Base-by-base conservation (phyloP, 2,113 vertebrate genomes). In the Dasypus novemcinctus region DNA sequence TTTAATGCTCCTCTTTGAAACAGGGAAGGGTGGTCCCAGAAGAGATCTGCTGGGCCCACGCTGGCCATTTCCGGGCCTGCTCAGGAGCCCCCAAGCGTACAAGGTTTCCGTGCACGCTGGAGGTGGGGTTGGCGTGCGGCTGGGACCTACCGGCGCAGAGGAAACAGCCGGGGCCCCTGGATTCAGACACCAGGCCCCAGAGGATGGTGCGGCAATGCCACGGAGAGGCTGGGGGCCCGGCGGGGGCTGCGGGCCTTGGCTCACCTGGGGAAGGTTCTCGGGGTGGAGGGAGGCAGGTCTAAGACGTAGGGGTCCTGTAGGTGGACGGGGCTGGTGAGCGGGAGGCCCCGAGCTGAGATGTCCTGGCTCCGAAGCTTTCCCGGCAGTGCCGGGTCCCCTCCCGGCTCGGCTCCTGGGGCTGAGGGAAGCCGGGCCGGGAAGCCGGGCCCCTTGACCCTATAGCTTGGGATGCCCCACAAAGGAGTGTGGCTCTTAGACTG, bases 401-500 rank as follows among this genome's bases (percentile, higher is more conserved):
- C 27, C 5, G n/a, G 49, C 74, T 68, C 5, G n/a, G 49, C 74
- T 68, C 29, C 75, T 57, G n/a, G 38, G 74, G n/a, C 25, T 15
- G 7, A 87, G n/a, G 25, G 29, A 81, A 64, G 74, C 10, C 41
- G 59, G 29, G 7, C 10, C 27, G n/a, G 82, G 57, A 79, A 82
- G 4, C 1, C 29, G 33, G 66, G 18, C 17, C 14, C 59, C 43
- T 2, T 18, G 31, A 66, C 11, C 13, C 20, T 11, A 21, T 1
- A 25, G 6, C 41, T 2, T 25, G 82, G 68, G 72, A 64, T 21
- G 33, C 64, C 15, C 29, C 57, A 72, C 21, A 17, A 5, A 74
- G 43, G 0, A 12, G 11, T 2, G 12, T 2, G 17, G 7, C 11
- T 13, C 36, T 57, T n/a, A 41, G 29, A 13, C 21, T 7, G 1